Percentiles rank a stretch among this genome's conserved stretches.
These are phyloP conservation scores for Drosophila subobscura DNA, from an alignment of 1,140 invertebrate genomes.

Conservation along the genomic window DNA sequence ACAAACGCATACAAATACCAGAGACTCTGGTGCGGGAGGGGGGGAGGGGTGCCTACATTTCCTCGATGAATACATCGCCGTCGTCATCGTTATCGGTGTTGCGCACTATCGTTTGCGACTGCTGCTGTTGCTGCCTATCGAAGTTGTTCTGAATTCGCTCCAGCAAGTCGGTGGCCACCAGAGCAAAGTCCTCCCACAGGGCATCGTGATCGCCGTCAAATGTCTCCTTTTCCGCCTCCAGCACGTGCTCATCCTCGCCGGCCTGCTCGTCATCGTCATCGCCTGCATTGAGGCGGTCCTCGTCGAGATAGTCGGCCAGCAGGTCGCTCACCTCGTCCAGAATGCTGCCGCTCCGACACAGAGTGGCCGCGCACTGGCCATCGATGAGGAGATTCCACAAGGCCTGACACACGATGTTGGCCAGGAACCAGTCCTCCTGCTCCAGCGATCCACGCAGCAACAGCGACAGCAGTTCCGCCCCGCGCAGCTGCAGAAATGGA, in stretches of 20 bases:
- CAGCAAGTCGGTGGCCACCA: conserved; percentile 86
- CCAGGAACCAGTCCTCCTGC: conserved; percentile 82
- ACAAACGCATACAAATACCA: conserved; percentile 33
- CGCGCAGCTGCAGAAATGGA: conserved; percentile 75
- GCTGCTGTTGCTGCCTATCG: conserved; percentile 52
- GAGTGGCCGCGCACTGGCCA: conserved; percentile 82
- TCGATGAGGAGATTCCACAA: conserved; percentile 90
- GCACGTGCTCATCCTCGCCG: not conserved
- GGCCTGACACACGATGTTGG: conserved; percentile 80
- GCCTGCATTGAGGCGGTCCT: conserved; percentile 83
- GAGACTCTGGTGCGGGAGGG: not conserved
- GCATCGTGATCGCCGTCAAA: conserved; percentile 63
- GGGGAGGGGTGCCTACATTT: conserved; percentile 50
- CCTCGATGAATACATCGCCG: conserved; percentile 76
- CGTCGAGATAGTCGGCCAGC: conserved; percentile 86
- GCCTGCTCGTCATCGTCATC: conserved; percentile 34
- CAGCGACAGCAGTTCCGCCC: conserved; percentile 63
- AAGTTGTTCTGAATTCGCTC: conserved; percentile 84
- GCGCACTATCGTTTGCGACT: not conserved
- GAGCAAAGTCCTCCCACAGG: conserved; percentile 87
- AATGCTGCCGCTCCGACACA: conserved; percentile 83
- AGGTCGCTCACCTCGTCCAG: conserved; percentile 85
- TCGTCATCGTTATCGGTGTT: conserved; percentile 50
- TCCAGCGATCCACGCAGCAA: conserved; percentile 67
- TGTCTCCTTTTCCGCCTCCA: conserved; percentile 5